phyloP scores from a whole-genome alignment of 2,113 vertebrate species.

The Poecilia latipinna region DNA sequence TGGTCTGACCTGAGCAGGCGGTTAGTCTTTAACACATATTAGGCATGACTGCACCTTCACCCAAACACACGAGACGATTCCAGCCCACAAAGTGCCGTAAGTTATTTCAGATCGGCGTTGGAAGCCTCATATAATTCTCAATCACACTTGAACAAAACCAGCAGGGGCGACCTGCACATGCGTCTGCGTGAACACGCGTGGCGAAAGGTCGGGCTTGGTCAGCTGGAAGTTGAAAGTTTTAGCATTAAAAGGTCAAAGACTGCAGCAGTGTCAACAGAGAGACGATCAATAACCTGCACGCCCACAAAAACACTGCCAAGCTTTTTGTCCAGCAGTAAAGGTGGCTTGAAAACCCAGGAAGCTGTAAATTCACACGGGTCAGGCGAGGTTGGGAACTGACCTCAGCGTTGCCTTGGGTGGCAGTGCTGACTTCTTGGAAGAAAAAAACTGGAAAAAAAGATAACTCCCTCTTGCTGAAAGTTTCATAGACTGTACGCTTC shows the following conservation, averaged over 20 bases:
- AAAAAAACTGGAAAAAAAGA: not conserved
- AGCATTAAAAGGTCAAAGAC: constrained; percentile 62
- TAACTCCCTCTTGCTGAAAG: not conserved
- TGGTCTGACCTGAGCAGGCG: not conserved
- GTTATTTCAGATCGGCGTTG: not conserved
- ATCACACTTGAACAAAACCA: constrained; percentile 41
- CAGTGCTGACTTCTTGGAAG: not conserved
- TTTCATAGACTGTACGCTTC: not conserved
- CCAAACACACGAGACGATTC: not conserved
- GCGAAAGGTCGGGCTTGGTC: constrained; percentile 58
- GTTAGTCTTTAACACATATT: rapidly evolving
- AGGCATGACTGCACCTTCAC: not conserved
- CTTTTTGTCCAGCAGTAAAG: constrained; percentile 9
- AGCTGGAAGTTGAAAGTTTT: constrained; percentile 54
- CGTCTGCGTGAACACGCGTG: constrained; percentile 39
- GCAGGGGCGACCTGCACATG: constrained; percentile 53
- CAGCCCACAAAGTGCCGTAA: constrained; percentile 9
- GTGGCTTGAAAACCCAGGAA: constrained; percentile 24
- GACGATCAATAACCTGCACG: constrained; percentile 44
- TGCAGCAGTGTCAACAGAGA: constrained; percentile 50
- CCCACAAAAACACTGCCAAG: constrained; percentile 32
- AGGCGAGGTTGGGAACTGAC: constrained; percentile 55
- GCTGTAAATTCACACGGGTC: constrained; percentile 46
- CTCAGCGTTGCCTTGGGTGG: constrained; percentile 19
- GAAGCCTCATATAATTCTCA: constrained; percentile 25